Conservation (phyloP, 2,113 vertebrate genomes). For the Motacilla tschutschensis region DNA sequence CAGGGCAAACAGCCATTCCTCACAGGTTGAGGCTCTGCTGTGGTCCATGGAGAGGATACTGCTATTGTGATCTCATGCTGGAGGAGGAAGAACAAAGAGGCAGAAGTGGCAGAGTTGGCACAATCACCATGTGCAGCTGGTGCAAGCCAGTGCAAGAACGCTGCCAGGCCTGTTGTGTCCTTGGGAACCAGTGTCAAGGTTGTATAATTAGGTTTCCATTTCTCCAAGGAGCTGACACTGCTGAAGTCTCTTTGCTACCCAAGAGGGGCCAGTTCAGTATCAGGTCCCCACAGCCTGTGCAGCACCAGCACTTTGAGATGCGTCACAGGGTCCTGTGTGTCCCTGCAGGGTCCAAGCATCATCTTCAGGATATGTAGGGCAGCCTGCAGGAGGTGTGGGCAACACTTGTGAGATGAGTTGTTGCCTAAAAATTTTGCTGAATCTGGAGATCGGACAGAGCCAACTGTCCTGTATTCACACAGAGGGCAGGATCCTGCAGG, state of each 20-base stretch:
- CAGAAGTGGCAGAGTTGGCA: neutral
- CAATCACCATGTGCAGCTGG: rapidly evolving
- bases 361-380: neutral
- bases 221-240: neutral
- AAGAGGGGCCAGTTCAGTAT: neutral
- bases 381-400: neutral
- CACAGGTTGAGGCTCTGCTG: neutral
- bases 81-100: neutral
- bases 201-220: neutral
- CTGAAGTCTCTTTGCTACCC: neutral
- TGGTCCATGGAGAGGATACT: neutral
- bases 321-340: rapidly evolving
- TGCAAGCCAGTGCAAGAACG: neutral
- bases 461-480: neutral
- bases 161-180: neutral
- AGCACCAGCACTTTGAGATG: neutral
- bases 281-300: neutral
- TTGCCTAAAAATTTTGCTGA: neutral
- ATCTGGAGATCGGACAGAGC: neutral
- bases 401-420: neutral
- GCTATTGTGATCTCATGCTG: neutral
- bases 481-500: neutral
- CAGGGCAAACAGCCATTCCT: neutral
- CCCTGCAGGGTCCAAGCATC: rapidly evolving
- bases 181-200: rapidly evolving